Conservation (phyloP, 2,113 vertebrate genomes). For the Ailurus styani region DNA sequence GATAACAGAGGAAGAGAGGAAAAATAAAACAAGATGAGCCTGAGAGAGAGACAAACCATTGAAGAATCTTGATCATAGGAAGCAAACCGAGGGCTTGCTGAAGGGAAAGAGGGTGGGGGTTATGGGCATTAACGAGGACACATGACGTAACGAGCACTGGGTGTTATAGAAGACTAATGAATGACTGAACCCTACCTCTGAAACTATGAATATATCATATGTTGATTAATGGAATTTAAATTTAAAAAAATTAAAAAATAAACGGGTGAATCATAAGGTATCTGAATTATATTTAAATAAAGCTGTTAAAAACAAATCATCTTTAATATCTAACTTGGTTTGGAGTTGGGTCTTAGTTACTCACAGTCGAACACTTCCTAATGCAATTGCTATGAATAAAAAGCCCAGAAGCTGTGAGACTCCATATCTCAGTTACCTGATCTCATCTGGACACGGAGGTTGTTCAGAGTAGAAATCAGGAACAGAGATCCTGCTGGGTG, state of each 20-base stretch:
- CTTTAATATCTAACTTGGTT: background rate
- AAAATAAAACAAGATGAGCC: too few relatives aligned
- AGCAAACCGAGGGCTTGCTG: background rate
- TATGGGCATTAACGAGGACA: background rate
- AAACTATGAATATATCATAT: background rate
- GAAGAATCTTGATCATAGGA: background rate
- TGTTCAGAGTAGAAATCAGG: background rate
- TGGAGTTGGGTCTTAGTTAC: background rate
- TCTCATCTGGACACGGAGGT: background rate
- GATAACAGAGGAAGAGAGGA: too few relatives aligned
- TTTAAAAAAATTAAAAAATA: background rate
- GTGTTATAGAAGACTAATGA: background rate
- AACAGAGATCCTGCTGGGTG: background rate
- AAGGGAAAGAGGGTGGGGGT: background rate
- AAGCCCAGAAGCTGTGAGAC: background rate
- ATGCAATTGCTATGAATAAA: background rate
- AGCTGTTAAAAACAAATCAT: background rate
- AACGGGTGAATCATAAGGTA: background rate
- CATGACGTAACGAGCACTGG: background rate
- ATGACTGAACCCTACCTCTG: background rate
- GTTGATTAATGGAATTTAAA: background rate
- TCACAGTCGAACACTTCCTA: background rate
- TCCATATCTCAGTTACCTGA: background rate
- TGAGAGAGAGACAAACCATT: too few relatives aligned
- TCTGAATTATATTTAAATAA: background rate